Evolutionary conservation across 1,140 invertebrate genomes (phyloP), one percentile per base, ranked within the genome.

Genomic region (Cotesia vestalis): DNA sequence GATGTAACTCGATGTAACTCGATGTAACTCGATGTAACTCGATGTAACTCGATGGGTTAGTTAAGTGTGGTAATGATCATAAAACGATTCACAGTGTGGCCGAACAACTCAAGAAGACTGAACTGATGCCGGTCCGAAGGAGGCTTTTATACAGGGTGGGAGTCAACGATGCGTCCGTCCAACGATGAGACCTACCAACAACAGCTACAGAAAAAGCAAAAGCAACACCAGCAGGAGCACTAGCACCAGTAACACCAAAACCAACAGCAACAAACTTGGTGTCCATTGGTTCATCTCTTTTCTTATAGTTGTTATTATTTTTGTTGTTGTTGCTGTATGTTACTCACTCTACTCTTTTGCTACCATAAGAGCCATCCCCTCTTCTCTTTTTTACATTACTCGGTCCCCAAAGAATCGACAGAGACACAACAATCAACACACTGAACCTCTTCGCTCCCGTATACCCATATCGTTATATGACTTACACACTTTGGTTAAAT

Each of bases 121-220:
- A 77, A 77, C 73, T 73, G 60, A 73, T 69, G 71, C 55, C 67
- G 61, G 73, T 51, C 74, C 64, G 73, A 71, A 71, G 66, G 73
- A 69, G 71, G 76, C 76, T 77, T 77, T 75, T 77, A 77, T 77
- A 77, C 72, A 77, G 73, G 76, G 76, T 77, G 76, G 76, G 76
- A 74, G 73, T 77, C 75, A 73, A 67, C 73, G 70, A 72, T 62
- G 69, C 71, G 69, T 69, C 67, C 40, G n/a, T n/a, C n/a, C n/a
- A n/a, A n/a, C n/a, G 11, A 46, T 11, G 40, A 46, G 40, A 46
- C 40, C 40, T 46, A 46, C 40, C 40, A 46, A 46, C 40, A 46
- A 46, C 40, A 40, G 38, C 38, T 8, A 5, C 38, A 57, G 55
- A 69, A 69, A 74, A 74, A 72, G 72, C 72, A 72, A 69, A 72